Base-by-base conservation (phyloP, 1,140 invertebrate species). In the Neuroterus valhalla region DNA sequence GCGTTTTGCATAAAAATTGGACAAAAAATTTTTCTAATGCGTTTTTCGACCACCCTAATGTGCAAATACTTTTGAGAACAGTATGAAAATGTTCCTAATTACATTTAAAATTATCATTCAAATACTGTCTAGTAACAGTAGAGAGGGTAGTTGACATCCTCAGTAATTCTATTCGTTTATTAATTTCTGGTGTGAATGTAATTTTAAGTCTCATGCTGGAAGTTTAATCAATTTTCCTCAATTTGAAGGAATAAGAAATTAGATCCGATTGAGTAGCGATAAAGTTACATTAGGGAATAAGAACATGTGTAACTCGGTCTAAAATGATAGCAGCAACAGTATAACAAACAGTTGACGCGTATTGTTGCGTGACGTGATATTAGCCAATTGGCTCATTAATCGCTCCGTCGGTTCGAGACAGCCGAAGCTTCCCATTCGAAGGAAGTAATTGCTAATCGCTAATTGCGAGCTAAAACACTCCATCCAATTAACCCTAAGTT, bases 331-430 rank as follows among this genome's bases (percentile, higher is more conserved):
- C 79, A 75, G 78, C 71, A 83, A 83, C 72, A 76, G n/a, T n/a
- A 81, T 81, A 85, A 82, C 72, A 83, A 85, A 85, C 85, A 83
- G 81, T 83, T 80, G 78, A 82, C 81, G 82, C 81, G 82, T 87
- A 89, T 88, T 89, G 80, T 89, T 88, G 86, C 87, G 87, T 88
- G 87, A 88, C 86, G 84, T 76, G 82, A 84, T 87, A 88, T 89
- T 89, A 89, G 86, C 88, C 85, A 86, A 89, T 89, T 89, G 87
- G 86, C 76, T 86, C 86, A 89, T 89, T 89, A 89, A 89, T 89
- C 88, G 87, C 87, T 88, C 86, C 85, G 85, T 79, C 87, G 88
- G 76, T 81, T 73, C 82, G 83, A 86, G 80, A 86, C 84, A 82
- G 76, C 77, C 84, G 80, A 86, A 82, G 75, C 80, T 82, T 78